phyloP scores from a whole-genome alignment of 2,888 invertebrate species.

The Agrotis segetum region DNA sequence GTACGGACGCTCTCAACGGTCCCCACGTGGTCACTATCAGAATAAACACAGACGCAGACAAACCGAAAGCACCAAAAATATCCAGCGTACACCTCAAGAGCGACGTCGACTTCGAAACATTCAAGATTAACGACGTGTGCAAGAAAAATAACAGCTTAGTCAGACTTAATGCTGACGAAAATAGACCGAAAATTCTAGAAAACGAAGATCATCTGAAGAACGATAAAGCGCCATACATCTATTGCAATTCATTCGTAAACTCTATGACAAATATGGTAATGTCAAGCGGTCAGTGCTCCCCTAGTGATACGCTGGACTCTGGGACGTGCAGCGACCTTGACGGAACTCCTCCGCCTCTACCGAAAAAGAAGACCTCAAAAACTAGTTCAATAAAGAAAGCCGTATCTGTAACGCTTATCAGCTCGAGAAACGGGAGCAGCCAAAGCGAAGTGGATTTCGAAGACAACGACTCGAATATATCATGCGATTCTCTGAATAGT shows the following conservation, averaged over 20 bases:
- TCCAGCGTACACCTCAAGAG: conserved; percentile 89
- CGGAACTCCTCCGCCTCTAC: conserved; percentile 93
- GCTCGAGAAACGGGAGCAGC: conserved; percentile 89
- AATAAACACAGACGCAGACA: conserved; percentile 92
- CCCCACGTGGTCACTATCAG: conserved; percentile 93
- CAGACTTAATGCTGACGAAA: conserved; percentile 91
- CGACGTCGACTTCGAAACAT: conserved; percentile 84
- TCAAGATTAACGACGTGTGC: conserved; percentile 81
- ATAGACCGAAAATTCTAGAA: conserved; percentile 87
- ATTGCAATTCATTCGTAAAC: conserved; percentile 91
- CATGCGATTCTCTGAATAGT: conserved; percentile 95
- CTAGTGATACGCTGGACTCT: conserved; percentile 95
- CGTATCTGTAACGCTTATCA: conserved; percentile 91
- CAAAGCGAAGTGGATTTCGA: conserved; percentile 93
- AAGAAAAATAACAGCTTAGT: conserved; percentile 91
- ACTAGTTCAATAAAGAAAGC: conserved; percentile 87
- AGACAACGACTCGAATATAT: conserved; percentile 94
- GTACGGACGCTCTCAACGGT: conserved; percentile 86
- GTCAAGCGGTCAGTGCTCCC: conserved; percentile 96
- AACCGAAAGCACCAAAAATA: conserved; percentile 87
- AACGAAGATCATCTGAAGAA: conserved; percentile 86
- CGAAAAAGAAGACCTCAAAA: conserved; percentile 92
- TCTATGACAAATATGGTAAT: conserved; percentile 91
- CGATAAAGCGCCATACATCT: conserved; percentile 91
- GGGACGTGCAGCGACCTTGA: conserved; percentile 96